Evolutionary conservation across 1,140 invertebrate species (phyloP), one percentile per base, ranked within the genome.

Genomic region (Drosophila busckii): DNA sequence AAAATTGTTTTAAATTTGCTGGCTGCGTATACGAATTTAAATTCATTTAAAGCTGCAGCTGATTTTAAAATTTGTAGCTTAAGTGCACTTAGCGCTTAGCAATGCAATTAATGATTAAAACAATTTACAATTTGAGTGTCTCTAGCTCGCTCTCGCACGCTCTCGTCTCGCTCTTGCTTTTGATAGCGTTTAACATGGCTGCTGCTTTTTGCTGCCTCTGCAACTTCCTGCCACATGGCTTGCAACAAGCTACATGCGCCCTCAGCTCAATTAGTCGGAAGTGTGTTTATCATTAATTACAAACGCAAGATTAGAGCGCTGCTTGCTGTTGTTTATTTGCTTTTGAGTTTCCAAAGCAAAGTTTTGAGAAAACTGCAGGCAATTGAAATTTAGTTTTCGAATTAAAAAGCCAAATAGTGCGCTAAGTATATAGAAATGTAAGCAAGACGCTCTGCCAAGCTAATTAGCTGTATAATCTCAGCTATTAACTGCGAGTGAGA

Each of bases 281-380:
- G 52, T 40, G 62, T 59, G 67, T 71, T 53, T 50, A 76, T 76
- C 55, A 75, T 76, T 69, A 69, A 69, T 69, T 69, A 69, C 44
- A 54, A 25, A 29, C 58, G 16, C 9, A 41, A 9, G 22, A 28
- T 28, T 20, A 16, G 1, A 2, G 22, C 13, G 25, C 37, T 23
- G 12, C 16, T 10, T 9, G 15, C 10, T 28, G 23, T 8, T n/a
- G n/a, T n/a, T n/a, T n/a, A n/a, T n/a, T n/a, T n/a, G n/a, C n/a
- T 40, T 61, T 50, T 28, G 26, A 38, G 49, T 49, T 37, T 25
- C 41, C 50, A 55, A 48, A 28, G 13, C n/a, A 10, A 7, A 13
- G 6, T 19, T 37, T 56, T 56, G 34, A 29, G 32, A 4, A 31
- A 10, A 19, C 37, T 8, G 26, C 2, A 29, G 2, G 4, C n/a